These are phyloP conservation scores for Cyrtodaria siliqua DNA, from an alignment of 2,888 invertebrate genomes.

Conservation along the genomic window DNA sequence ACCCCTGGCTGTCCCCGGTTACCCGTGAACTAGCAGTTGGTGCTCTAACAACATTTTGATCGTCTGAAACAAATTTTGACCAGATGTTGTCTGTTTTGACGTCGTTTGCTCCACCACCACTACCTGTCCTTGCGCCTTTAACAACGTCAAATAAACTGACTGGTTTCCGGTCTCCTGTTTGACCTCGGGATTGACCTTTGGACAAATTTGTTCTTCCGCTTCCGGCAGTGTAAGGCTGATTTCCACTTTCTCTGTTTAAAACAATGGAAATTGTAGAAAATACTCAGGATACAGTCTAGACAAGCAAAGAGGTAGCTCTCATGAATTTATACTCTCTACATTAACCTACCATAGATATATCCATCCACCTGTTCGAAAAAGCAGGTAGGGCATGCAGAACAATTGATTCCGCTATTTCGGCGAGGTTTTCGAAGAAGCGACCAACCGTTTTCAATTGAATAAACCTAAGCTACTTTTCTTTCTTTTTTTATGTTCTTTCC, in stretches of 20 bases:
- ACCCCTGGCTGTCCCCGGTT: slow-evolving; percentile 27
- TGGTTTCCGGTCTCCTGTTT: slow-evolving; percentile 4
- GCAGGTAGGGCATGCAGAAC: too few relatives aligned
- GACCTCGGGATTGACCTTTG: slow-evolving; percentile 12
- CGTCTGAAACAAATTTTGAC: slow-evolving; percentile 58
- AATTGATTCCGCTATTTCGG: too few relatives aligned
- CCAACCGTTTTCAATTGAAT: too few relatives aligned
- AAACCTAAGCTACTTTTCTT: too few relatives aligned
- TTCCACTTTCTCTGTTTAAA: neutral
- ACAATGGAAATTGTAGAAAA: too few relatives aligned
- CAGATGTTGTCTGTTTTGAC: slow-evolving; percentile 56
- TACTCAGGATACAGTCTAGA: too few relatives aligned
- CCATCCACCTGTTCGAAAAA: too few relatives aligned
- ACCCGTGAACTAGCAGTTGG: slow-evolving; percentile 47
- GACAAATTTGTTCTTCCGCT: neutral
- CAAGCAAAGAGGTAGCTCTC: too few relatives aligned
- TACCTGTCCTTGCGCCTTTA: neutral
- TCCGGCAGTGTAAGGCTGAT: neutral
- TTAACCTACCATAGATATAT: too few relatives aligned
- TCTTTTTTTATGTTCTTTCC: too few relatives aligned
- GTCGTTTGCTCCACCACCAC: slow-evolving; percentile 2
- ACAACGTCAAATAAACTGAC: neutral
- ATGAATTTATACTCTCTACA: too few relatives aligned
- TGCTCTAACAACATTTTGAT: slow-evolving; percentile 49
- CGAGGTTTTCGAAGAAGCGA: too few relatives aligned